Base-by-base conservation (phyloP, 1,140 invertebrate species). In the Prorops nasuta region DNA sequence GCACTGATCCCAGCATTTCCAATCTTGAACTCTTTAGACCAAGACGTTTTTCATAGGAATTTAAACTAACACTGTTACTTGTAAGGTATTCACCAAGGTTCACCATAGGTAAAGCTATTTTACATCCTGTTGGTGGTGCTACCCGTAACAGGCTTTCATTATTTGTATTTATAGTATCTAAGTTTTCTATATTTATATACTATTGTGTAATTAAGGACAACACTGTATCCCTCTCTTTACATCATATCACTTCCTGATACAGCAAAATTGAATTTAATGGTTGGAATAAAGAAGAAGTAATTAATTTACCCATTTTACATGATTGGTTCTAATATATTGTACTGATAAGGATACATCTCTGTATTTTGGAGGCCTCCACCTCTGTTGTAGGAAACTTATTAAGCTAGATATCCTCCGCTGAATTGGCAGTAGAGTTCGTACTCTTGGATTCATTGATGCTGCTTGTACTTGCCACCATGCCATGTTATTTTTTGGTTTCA, bases 381-480 rank as follows among this genome's bases (percentile, higher is more conserved):
- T 84, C 53, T 83, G 81, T 60, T 88, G 82, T 40, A 97, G 81
- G 67, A 86, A 92, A 46, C 78, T 77, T n/a, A 96, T 79, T 15
- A 95, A 76, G 36, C 83, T 82, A 8, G 83, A 79, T 2, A 95
- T 74, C 15, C 86, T 81, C 49, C 89, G 84, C 56, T 94, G 89
- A 38, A 92, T 80, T 7, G 89, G 84, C 17, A 91, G 72, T n/a
- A 83, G 78, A 20, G 86, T 81, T 20, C 85, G 80, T 3, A 92
- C 80, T 51, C 92, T 81, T n/a, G 95, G 94, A 83, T 97, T 97
- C 78, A 96, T 92, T 1, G 94, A 86, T 31, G 91, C 69, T 4
- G 82, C 81, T 69, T 96, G 93, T 9, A 97, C 92, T 54, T 85
- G 82, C 51, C 86, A 80, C 87, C 92, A 96, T 15, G 91, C 86